A percentile compares a stretch with the other conserved stretches of the same genome.
Evolutionary conservation across 2,797 vertebrate genomes (phyloP).

Genomic region (Smutsia temminckii): DNA sequence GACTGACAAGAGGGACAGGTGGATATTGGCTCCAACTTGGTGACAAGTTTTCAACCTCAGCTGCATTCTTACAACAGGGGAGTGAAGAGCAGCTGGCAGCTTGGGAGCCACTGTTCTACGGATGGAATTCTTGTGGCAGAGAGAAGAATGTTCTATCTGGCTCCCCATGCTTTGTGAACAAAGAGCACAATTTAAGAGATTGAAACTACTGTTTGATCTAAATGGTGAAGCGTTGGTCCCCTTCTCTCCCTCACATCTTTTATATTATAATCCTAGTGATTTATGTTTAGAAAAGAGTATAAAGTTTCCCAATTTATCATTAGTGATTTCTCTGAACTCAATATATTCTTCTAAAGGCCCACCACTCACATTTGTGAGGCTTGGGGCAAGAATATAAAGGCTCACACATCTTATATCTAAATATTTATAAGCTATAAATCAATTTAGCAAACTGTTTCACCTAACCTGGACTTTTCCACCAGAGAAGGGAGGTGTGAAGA

Average conservation of each 20-base stretch:
- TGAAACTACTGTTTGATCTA: slow-evolving; percentile 54
- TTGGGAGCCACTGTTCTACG: slow-evolving; percentile 74
- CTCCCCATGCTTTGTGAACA: slow-evolving; percentile 44
- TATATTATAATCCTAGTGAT: not conserved
- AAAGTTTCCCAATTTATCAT: not conserved
- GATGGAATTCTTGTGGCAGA: slow-evolving; percentile 80
- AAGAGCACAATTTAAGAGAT: slow-evolving; percentile 44
- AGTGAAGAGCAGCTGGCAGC: slow-evolving; percentile 84
- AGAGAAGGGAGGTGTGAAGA: not conserved
- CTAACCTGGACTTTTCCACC: not conserved
- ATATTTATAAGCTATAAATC: not conserved
- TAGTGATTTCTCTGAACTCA: not conserved
- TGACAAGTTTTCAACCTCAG: slow-evolving; percentile 86
- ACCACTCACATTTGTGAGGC: not conserved
- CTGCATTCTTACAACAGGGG: slow-evolving; percentile 84
- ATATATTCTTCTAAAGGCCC: not conserved
- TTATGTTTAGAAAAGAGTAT: not conserved
- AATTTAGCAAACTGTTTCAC: not conserved
- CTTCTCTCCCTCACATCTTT: not conserved
- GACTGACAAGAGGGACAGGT: slow-evolving; percentile 89
- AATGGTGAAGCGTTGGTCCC: slow-evolving; percentile 42
- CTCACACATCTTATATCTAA: not conserved
- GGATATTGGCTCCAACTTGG: slow-evolving; percentile 81
- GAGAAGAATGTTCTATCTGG: slow-evolving; percentile 79
- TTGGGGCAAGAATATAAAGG: not conserved